A percentile compares a stretch with the other conserved stretches of the same genome.
These are phyloP conservation scores for Festucalex cinctus DNA, from an alignment of 2,113 vertebrate genomes.

Conservation along the genomic window DNA sequence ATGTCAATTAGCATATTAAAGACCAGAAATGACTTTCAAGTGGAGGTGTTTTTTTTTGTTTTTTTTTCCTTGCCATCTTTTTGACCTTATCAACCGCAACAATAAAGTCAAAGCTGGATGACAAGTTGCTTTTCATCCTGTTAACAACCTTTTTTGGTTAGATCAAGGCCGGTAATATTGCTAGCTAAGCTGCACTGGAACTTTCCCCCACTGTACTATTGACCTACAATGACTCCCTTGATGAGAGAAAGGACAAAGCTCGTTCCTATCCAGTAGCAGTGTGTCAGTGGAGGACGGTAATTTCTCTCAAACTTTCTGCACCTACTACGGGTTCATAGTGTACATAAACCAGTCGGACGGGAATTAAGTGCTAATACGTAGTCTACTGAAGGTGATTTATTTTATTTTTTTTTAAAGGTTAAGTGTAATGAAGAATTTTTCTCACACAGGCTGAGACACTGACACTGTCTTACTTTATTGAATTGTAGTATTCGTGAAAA, in stretches of 20 bases:
- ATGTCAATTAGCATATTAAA: conserved; percentile 49
- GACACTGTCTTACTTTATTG: too few species aligned
- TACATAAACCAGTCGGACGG: too few species aligned
- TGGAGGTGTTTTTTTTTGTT: conserved; percentile 15
- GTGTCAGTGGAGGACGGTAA: not conserved
- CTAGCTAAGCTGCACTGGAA: conserved; percentile 7
- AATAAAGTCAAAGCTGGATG: conserved; percentile 39
- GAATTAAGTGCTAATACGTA: too few species aligned
- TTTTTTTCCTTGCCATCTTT: conserved; percentile 12
- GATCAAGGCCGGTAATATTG: conserved; percentile 28
- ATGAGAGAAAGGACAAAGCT: not conserved
- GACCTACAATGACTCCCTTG: not conserved
- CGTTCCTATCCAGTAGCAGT: not conserved
- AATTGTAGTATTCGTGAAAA: too few species aligned
- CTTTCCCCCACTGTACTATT: not conserved
- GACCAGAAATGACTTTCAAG: conserved; percentile 36
- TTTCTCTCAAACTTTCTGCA: not conserved
- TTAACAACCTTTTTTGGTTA: conserved; percentile 12
- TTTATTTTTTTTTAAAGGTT: too few species aligned
- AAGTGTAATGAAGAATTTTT: too few species aligned
- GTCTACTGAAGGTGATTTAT: too few species aligned
- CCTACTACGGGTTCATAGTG: too few species aligned
- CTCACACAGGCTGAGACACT: too few species aligned
- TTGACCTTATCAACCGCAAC: conserved; percentile 42
- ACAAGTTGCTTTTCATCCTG: conserved; percentile 44